Percentiles rank a stretch among this genome's conserved stretches.
These are phyloP conservation scores for Halcyon chelicuti DNA, from an alignment of 2,797 vertebrate species.

Conservation along the genomic window DNA sequence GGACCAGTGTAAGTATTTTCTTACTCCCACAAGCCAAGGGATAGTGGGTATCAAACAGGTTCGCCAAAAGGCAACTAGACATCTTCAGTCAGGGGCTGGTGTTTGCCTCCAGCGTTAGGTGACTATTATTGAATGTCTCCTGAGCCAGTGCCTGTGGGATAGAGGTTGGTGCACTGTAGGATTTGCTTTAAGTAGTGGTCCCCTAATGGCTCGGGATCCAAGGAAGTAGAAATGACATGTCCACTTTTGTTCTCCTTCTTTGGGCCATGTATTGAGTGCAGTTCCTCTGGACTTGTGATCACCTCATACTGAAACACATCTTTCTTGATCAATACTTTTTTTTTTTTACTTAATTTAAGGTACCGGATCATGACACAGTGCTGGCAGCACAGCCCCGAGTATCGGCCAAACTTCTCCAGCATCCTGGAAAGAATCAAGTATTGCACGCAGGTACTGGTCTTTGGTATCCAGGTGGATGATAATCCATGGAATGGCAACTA, in stretches of 20 bases:
- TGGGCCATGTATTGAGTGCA: background rate
- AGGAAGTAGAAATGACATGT: background rate
- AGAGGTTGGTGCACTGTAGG: background rate
- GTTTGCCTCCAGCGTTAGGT: background rate
- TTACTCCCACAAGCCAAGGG: background rate
- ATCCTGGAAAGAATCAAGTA: constrained; percentile 92
- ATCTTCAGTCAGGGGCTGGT: background rate
- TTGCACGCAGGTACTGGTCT: constrained; percentile 88
- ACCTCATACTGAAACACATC: background rate
- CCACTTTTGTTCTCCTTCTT: background rate
- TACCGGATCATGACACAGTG: constrained; percentile 94
- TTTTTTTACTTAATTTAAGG: constrained; percentile 59
- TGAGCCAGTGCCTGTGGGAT: background rate
- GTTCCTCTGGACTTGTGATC: background rate
- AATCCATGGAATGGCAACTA: background rate
- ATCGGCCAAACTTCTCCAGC: constrained; percentile 90
- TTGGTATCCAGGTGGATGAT: background rate
- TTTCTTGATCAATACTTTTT: background rate
- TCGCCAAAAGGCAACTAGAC: background rate
- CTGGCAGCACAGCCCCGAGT: constrained; percentile 93
- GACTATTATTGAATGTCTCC: background rate
- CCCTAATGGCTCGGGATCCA: background rate
- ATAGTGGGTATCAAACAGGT: background rate
- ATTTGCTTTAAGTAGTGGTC: background rate
- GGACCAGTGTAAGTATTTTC: constrained; percentile 90